phyloP scores from a whole-genome alignment of 2,888 invertebrate species.

The Orchesellides sinensis region DNA sequence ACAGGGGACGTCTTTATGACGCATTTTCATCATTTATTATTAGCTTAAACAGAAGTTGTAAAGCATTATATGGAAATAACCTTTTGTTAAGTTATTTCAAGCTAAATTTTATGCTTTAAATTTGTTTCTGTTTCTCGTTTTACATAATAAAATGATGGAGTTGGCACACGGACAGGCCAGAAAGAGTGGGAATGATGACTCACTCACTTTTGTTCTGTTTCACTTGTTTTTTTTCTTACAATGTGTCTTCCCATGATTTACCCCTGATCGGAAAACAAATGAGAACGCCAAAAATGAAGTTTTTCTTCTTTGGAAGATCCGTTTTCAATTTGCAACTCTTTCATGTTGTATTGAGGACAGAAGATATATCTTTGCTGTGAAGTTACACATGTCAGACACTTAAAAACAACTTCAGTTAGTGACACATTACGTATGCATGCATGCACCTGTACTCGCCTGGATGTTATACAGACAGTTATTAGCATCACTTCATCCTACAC shows the following conservation, averaged over 20 bases:
- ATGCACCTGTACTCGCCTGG: too few species aligned
- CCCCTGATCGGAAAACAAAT: constrained; percentile 31
- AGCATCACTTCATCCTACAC: too few species aligned
- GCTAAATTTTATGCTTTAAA: constrained; percentile 36
- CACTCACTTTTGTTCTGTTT: neutral
- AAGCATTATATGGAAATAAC: neutral
- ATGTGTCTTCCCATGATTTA: neutral
- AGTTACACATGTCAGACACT: too few species aligned
- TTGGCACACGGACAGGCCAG: constrained; percentile 18
- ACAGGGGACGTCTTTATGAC: constrained; percentile 33
- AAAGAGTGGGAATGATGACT: constrained; percentile 24
- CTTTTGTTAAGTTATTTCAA: constrained; percentile 21
- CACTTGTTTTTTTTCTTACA: neutral
- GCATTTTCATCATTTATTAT: constrained; percentile 45
- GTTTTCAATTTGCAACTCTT: constrained; percentile 38
- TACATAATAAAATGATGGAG: constrained; percentile 33
- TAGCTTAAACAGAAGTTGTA: constrained; percentile 3
- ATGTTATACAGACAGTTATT: too few species aligned
- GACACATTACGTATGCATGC: too few species aligned
- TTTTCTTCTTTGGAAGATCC: constrained; percentile 3
- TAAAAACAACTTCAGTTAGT: too few species aligned
- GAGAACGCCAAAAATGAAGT: constrained; percentile 40
- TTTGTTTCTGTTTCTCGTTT: constrained; percentile 31
- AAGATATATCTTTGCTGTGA: neutral
- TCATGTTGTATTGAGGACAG: neutral